A percentile compares a stretch with the other conserved stretches of the same genome.
phyloP scores from a whole-genome alignment of 2,797 vertebrate species.

The Poeciliopsis turneri region DNA sequence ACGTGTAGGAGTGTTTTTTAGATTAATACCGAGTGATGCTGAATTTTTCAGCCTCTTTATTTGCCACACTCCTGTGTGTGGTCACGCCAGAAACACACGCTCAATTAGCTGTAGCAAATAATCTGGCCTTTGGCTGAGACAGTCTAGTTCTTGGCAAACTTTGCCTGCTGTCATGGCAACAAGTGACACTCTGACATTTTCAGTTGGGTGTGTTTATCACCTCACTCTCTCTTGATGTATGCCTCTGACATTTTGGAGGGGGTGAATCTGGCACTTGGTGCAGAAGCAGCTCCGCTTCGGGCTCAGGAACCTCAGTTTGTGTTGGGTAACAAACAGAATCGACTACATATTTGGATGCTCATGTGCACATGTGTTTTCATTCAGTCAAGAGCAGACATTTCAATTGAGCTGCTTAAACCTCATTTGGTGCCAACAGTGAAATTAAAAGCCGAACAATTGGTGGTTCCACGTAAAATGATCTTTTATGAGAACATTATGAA shows the following conservation, averaged over 20 bases:
- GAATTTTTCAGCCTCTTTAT: slow-evolving; percentile 25
- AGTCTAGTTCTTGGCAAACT: slow-evolving; percentile 71
- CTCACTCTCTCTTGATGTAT: slow-evolving; percentile 62
- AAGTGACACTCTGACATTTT: slow-evolving; percentile 78
- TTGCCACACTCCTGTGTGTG: slow-evolving; percentile 19
- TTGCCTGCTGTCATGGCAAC: slow-evolving; percentile 77
- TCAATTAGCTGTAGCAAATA: slow-evolving; percentile 69
- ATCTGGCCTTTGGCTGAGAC: slow-evolving; percentile 75
- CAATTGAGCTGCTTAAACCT: slow-evolving; percentile 30
- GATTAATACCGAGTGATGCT: slow-evolving; percentile 7
- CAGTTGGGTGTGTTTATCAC: slow-evolving; percentile 66
- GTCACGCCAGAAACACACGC: slow-evolving; percentile 35
- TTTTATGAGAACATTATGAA: slow-evolving; percentile 52
- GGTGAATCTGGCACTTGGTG: slow-evolving; percentile 43
- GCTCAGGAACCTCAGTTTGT: slow-evolving; percentile 22
- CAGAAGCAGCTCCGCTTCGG: slow-evolving; percentile 28
- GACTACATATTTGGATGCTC: slow-evolving; percentile 18
- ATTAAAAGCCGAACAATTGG: slow-evolving; percentile 21
- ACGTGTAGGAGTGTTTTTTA: slow-evolving; percentile 14
- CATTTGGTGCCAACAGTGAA: slow-evolving; percentile 21
- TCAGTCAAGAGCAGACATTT: slow-evolving; percentile 31
- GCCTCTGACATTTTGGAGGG: slow-evolving; percentile 77
- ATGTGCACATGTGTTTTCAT: slow-evolving; percentile 17
- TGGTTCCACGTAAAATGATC: slow-evolving; percentile 36
- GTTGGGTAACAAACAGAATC: slow-evolving; percentile 19